Percentiles rank a stretch among this genome's conserved stretches.
phyloP scores from a whole-genome alignment of 2,113 vertebrate genomes.

The Hippocampus abdominalis region DNA sequence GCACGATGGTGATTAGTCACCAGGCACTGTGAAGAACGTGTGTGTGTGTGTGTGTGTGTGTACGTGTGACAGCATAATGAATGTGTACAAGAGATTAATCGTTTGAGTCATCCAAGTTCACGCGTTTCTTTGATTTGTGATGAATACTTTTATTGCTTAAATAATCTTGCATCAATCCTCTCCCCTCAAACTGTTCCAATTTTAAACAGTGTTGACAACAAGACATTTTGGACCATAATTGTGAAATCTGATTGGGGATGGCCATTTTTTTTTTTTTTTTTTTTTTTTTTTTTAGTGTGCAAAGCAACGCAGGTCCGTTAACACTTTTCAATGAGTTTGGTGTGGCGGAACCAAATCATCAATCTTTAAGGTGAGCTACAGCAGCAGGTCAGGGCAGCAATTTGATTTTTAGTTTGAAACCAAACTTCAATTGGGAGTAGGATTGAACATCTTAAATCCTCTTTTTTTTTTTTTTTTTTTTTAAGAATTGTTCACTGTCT shows the following conservation, averaged over 20 bases:
- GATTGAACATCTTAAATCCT: no score
- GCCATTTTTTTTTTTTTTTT: not conserved
- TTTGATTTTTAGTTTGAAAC: no score
- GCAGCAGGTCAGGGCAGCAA: no score
- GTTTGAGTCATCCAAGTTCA: not conserved
- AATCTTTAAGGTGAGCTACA: not conserved
- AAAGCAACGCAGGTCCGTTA: not conserved
- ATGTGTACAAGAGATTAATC: no score
- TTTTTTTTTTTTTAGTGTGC: not conserved
- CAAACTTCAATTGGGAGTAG: no score
- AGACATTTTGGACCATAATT: no score
- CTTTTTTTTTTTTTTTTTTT: no score
- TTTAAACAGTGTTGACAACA: no score
- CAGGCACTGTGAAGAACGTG: conserved; percentile 24
- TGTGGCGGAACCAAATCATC: not conserved
- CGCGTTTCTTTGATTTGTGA: not conserved
- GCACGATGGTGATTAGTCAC: conserved; percentile 55
- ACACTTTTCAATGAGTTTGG: not conserved
- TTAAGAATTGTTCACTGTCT: no score
- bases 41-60: no score
- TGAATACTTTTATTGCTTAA: not conserved
- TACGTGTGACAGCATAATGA: not conserved
- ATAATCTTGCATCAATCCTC: not conserved
- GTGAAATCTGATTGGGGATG: not conserved
- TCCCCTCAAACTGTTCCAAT: not conserved